These are phyloP conservation scores for Muschampia plurimacula DNA, from an alignment of 2,888 invertebrate species.

Conservation along the genomic window DNA sequence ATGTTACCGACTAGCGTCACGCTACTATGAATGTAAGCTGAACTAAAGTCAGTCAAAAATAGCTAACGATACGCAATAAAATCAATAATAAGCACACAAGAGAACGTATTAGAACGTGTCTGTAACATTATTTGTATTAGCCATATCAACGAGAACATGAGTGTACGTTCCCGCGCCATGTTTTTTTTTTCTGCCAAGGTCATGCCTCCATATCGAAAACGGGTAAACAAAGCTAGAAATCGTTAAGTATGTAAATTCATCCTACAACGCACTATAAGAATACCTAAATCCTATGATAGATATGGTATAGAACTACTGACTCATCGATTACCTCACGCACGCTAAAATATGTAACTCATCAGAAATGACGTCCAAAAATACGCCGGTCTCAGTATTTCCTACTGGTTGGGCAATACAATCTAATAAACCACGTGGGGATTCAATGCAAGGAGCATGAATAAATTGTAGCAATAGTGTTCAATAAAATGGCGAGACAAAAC, in stretches of 20 bases:
- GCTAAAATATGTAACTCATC: constrained; percentile 60
- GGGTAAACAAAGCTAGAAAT: constrained; percentile 78
- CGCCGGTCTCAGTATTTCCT: constrained; percentile 65
- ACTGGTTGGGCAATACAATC: constrained; percentile 43
- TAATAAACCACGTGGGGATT: constrained; percentile 63
- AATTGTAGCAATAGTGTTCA: constrained; percentile 60
- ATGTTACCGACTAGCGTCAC: constrained; percentile 82
- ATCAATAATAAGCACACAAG: constrained; percentile 60
- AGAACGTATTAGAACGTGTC: constrained; percentile 47
- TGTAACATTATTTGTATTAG: constrained; percentile 55
- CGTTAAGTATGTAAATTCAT: constrained; percentile 42
- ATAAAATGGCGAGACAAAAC: constrained; percentile 85
- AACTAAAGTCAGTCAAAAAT: constrained; percentile 66
- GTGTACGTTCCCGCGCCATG: constrained; percentile 82
- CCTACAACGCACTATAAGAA: constrained; percentile 44
- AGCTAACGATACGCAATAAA: constrained; percentile 64
- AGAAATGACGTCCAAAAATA: constrained; percentile 77
- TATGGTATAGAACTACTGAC: constrained; percentile 59
- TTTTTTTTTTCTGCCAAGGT: constrained; percentile 83
- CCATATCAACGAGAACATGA: constrained; percentile 61
- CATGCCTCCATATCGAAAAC: constrained; percentile 78
- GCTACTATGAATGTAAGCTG: constrained; percentile 72
- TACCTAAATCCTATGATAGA: constrained; percentile 46
- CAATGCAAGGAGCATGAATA: constrained; percentile 47
- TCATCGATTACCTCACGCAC: constrained; percentile 74